Percentiles rank a stretch among this genome's conserved stretches.
phyloP scores from a whole-genome alignment of 2,888 invertebrate species.

The Halictus ligatus region DNA sequence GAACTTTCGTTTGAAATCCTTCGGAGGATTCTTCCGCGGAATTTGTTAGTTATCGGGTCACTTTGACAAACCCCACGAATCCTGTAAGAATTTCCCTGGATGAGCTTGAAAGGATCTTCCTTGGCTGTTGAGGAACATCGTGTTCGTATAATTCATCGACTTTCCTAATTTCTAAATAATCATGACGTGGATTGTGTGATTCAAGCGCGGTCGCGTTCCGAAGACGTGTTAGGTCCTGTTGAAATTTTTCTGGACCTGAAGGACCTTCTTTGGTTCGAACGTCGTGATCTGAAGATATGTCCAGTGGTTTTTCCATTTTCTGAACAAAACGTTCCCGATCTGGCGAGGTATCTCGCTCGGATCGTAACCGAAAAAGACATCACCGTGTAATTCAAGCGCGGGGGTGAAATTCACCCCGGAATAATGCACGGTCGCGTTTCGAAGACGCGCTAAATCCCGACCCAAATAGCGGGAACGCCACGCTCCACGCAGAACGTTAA shows the following conservation, averaged over 20 bases:
- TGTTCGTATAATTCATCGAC: not conserved
- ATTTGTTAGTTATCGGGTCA: not conserved
- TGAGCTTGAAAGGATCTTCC: not conserved
- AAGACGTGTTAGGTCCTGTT: no score
- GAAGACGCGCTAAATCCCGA: slow-evolving; percentile 59
- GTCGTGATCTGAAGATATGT: no score
- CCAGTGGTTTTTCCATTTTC: no score
- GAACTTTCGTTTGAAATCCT: slow-evolving; percentile 2
- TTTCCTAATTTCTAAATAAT: not conserved
- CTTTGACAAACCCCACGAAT: not conserved
- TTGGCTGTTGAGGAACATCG: not conserved
- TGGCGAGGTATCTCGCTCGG: not conserved
- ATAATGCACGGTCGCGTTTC: slow-evolving; percentile 37
- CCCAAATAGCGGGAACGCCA: slow-evolving; percentile 53
- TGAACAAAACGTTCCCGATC: not conserved
- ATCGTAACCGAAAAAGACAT: not conserved
- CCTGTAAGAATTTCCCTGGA: not conserved
- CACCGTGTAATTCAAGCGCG: not conserved
- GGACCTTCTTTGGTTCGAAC: no score
- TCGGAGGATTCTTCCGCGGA: not conserved
- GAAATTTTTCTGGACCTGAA: no score
- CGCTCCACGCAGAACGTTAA: slow-evolving; percentile 45
- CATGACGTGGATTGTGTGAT: not conserved
- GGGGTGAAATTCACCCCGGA: slow-evolving; percentile 9
- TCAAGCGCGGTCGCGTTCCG: no score